Evolutionary conservation across 2,888 invertebrate species (phyloP).

Genomic region (Griposia aprilina): DNA sequence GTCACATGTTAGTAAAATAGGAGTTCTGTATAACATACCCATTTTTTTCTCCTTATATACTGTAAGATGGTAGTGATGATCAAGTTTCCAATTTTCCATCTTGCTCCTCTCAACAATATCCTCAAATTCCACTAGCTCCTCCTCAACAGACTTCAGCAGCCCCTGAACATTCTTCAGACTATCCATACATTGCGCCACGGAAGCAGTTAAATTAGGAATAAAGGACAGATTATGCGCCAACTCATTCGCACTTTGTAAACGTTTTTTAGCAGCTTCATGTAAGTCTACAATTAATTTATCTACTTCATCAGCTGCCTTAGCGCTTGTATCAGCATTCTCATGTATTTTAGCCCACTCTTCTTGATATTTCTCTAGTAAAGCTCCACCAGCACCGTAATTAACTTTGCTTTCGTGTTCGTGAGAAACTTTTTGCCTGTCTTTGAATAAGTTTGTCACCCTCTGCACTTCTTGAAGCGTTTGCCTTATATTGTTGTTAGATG

Average conservation of each 20-base stretch:
- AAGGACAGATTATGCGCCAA: constrained; percentile 80
- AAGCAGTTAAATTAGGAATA: constrained; percentile 83
- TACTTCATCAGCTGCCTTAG: constrained; percentile 90
- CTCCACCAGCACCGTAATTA: constrained; percentile 92
- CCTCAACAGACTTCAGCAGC: constrained; percentile 92
- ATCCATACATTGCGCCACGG: constrained; percentile 88
- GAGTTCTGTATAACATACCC: constrained; percentile 84
- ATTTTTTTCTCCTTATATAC: constrained; percentile 93
- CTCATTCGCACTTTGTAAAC: constrained; percentile 81
- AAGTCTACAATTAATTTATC: constrained; percentile 85
- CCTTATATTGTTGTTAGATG: constrained; percentile 83
- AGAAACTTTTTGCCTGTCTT: constrained; percentile 81
- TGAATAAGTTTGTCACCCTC: constrained; percentile 85
- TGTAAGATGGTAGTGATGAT: constrained; percentile 93
- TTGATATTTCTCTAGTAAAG: constrained; percentile 93
- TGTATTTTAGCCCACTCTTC: constrained; percentile 93
- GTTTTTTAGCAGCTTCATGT: constrained; percentile 78
- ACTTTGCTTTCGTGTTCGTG: constrained; percentile 83
- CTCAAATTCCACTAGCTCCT: constrained; percentile 92
- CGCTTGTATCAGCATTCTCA: constrained; percentile 92
- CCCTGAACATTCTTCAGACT: constrained; percentile 89
- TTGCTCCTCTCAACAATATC: constrained; percentile 93
- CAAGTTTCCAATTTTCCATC: constrained; percentile 93
- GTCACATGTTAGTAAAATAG: background rate
- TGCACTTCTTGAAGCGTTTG: constrained; percentile 87